Evolutionary conservation across 2,113 vertebrate species (phyloP).

Genomic region (Aphelocoma coerulescens): DNA sequence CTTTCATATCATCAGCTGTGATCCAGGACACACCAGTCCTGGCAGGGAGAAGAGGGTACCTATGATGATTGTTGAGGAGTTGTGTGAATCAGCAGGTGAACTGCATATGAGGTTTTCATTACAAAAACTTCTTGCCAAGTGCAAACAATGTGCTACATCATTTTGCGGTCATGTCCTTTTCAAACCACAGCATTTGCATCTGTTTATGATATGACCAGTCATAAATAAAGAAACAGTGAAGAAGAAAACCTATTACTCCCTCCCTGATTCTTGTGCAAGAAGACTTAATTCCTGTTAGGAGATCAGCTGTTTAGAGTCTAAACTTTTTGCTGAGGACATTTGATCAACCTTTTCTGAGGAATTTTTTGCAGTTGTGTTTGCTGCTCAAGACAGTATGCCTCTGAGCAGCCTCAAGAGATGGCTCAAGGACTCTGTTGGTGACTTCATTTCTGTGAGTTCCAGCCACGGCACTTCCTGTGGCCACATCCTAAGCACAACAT

Average conservation of each 20-base stretch:
- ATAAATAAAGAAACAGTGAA: background rate
- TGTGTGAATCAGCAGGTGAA: background rate
- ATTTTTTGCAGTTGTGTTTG: background rate
- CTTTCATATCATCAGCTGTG: background rate
- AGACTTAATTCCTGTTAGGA: background rate
- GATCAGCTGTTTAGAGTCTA: background rate
- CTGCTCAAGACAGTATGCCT: fast-evolving
- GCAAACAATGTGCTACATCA: fast-evolving
- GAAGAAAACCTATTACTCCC: background rate
- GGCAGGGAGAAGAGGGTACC: background rate
- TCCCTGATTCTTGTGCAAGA: background rate
- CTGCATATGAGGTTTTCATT: background rate
- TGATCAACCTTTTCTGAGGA: background rate
- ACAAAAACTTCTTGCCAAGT: background rate
- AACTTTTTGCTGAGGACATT: background rate
- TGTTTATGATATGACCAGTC: background rate
- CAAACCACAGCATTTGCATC: background rate
- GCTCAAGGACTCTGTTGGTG: background rate
- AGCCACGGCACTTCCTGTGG: background rate
- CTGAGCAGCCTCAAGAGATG: background rate
- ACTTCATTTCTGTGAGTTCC: background rate
- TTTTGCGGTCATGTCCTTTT: background rate
- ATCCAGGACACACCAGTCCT: fast-evolving
- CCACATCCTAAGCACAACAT: background rate
- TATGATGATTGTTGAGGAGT: background rate